Conservation (phyloP, 2,113 vertebrate species). For the Mirza zaza region DNA sequence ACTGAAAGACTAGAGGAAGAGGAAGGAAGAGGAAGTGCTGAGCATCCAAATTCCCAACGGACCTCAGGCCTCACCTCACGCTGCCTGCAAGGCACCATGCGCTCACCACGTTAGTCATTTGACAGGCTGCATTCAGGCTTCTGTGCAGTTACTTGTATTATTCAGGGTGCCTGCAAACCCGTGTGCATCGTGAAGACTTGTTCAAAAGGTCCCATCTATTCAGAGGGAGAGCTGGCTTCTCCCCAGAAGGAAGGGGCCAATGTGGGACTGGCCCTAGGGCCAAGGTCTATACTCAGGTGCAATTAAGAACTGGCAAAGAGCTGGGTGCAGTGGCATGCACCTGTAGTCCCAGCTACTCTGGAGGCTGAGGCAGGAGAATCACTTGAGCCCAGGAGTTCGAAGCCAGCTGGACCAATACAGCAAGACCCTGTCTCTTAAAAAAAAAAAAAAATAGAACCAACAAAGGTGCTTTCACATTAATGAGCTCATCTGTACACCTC, state of each 20-base stretch:
- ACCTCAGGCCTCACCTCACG: not conserved
- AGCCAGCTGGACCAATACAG: not conserved
- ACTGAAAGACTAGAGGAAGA: not conserved
- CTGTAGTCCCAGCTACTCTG: not conserved
- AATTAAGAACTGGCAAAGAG: not conserved
- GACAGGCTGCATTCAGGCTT: not conserved
- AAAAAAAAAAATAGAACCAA: not conserved
- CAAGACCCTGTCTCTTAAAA: not conserved
- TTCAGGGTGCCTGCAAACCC: not conserved
- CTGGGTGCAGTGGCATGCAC: not conserved
- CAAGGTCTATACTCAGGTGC: not conserved
- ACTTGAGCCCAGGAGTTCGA: not conserved
- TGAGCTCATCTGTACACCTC: not conserved
- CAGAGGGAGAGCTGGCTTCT: not conserved
- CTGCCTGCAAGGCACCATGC: not conserved
- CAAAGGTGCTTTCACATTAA: not conserved
- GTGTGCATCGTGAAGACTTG: not conserved
- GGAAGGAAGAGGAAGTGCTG: not conserved
- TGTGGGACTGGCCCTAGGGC: too few species aligned
- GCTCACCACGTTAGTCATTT: not conserved
- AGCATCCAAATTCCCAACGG: not conserved
- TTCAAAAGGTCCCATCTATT: not conserved
- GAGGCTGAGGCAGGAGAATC: not conserved
- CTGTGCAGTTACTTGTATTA: not conserved
- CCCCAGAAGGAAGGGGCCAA: not conserved